Evolutionary conservation across 2,797 vertebrate species (phyloP), one percentile per base, ranked within the genome.

Genomic region (Meriones psammophilus): DNA sequence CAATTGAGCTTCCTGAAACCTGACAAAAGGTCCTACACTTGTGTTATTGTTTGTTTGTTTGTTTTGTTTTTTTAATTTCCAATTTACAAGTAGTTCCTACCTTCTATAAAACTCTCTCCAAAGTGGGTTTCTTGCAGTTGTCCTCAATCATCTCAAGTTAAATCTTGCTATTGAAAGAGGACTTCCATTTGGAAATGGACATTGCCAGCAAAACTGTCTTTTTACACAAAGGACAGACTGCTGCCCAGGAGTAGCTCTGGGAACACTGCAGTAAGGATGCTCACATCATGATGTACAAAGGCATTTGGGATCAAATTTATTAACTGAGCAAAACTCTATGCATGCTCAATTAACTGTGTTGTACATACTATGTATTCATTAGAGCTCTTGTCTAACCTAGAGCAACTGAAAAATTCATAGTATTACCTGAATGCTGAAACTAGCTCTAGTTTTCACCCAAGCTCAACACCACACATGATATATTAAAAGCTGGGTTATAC

Each of bases 141-240:
- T 62, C 91, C 89, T 54, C 30, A 87, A 54, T 42, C 39, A 3
- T 85, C 50, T 80, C 91, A 88, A 50, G 71, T 30, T 5, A 22
- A 73, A 83, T 89, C 87, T 74, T 81, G 95, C 92, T 89, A 84
- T 78, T 0, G 0, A 50, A 54, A 4, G 58, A 68, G 42, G 64
- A 22, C 91, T 62, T 73, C 28, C 68, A 2, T 8, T 79, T 28
- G 74, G 56, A 89, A 88, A 83, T 28, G 26, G n/a, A 62, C 36
- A 33, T 58, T 10, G 60, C 94, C 95, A 88, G 91, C 88, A 96
- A 64, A 96, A n/a, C 4, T 6, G 39, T 76, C 89, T 87, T 92
- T 76, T 36, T 28, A 73, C n/a, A 77, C 74, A 68, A 69, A 93
- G 85, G 69, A 76, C 54, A 66, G 68, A 85, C 62, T 10, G 26